Evolutionary conservation across 1,140 invertebrate species (phyloP).

Genomic region (Colletes latitarsis): DNA sequence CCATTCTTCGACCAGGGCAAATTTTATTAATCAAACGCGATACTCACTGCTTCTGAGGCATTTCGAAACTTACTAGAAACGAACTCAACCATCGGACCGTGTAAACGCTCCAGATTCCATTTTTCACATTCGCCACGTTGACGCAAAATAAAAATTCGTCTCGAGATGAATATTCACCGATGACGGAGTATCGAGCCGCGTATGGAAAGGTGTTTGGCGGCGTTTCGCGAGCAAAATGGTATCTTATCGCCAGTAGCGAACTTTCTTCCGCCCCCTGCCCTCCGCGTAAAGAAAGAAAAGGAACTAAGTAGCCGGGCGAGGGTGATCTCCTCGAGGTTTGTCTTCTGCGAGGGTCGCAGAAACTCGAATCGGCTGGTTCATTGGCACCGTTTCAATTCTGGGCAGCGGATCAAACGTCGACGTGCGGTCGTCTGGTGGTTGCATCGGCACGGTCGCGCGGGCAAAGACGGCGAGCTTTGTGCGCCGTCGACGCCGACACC

Average conservation of each 20-base stretch:
- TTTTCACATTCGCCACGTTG: too few relatives aligned
- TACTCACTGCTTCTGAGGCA: too few relatives aligned
- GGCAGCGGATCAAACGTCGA: conserved; percentile 75
- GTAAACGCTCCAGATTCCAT: too few relatives aligned
- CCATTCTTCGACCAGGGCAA: too few relatives aligned
- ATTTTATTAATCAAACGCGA: too few relatives aligned
- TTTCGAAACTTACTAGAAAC: too few relatives aligned
- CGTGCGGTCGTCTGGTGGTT: conserved; percentile 61
- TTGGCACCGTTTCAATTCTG: conserved; percentile 79
- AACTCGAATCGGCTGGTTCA: conserved; percentile 64
- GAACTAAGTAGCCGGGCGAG: conserved; percentile 26
- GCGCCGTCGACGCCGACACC: conserved; percentile 52
- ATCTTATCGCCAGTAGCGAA: conserved; percentile 43
- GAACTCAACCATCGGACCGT: too few relatives aligned
- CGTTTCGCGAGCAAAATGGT: not conserved
- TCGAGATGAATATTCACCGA: too few relatives aligned
- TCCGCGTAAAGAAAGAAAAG: conserved; percentile 11
- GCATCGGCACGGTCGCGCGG: conserved; percentile 46
- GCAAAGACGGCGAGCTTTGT: conserved; percentile 58
- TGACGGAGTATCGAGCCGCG: conserved; percentile 1
- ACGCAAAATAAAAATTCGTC: too few relatives aligned
- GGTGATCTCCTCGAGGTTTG: conserved; percentile 42
- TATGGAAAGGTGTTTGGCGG: conserved; percentile 30
- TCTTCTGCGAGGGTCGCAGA: conserved; percentile 50
- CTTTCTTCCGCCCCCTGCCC: not conserved